These are phyloP conservation scores for Macrosteles quadrilineatus DNA, from an alignment of 1,140 invertebrate species.

Conservation along the genomic window DNA sequence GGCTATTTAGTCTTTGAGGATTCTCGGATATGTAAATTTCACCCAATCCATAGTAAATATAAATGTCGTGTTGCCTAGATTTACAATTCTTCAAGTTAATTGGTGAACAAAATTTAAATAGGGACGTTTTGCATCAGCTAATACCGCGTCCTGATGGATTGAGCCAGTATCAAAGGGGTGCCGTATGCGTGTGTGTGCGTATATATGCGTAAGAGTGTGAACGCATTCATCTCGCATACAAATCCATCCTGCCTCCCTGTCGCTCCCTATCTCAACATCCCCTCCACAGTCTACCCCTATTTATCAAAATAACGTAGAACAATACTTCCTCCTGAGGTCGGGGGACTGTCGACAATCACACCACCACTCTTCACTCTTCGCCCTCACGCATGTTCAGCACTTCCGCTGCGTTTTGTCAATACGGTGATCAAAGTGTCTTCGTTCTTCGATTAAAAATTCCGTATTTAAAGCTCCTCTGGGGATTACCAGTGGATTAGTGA, in stretches of 20 bases:
- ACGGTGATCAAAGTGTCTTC: neutral
- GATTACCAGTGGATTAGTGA: constrained; percentile 1
- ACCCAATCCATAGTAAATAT: too few species aligned
- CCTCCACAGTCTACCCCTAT: neutral
- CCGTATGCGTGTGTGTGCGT: constrained; percentile 6
- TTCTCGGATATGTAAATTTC: too few species aligned
- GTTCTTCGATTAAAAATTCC: constrained; percentile 14
- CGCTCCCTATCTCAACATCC: neutral
- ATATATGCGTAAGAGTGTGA: constrained; percentile 24
- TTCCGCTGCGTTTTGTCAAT: too few species aligned
- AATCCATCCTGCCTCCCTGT: neutral
- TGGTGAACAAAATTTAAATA: too few species aligned
- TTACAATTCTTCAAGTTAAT: too few species aligned
- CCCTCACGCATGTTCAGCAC: too few species aligned
- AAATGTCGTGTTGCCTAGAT: too few species aligned
- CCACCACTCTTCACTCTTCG: too few species aligned
- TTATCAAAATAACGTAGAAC: constrained; percentile 23
- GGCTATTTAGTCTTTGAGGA: too few species aligned
- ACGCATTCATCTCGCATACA: constrained; percentile 2
- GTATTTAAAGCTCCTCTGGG: constrained; percentile 11
- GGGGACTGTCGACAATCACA: too few species aligned
- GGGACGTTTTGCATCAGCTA: too few species aligned
- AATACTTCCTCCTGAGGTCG: neutral
- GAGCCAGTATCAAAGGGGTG: neutral
- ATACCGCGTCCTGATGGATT: constrained; percentile 3